phyloP scores from a whole-genome alignment of 2,888 invertebrate species.

The Copidosoma aretas region DNA sequence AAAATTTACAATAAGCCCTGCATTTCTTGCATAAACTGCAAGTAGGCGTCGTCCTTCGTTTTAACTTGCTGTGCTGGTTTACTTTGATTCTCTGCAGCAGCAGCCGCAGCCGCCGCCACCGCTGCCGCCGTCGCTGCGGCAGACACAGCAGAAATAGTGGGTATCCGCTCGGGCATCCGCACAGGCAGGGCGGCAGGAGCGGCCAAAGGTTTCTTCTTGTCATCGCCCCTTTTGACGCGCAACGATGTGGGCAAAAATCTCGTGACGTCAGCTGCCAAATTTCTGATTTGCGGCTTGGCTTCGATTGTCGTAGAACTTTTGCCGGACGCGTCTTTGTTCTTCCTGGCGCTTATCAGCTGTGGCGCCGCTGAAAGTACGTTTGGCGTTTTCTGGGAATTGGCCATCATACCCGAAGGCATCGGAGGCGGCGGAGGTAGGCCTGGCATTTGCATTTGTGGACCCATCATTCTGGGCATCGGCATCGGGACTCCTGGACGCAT shows the following conservation, averaged over 20 bases:
- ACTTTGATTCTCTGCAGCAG: constrained; percentile 34
- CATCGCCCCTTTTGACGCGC: constrained; percentile 87
- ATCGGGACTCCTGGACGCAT: constrained; percentile 72
- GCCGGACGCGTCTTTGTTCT: constrained; percentile 68
- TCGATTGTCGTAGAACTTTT: constrained; percentile 83
- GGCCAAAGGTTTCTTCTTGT: constrained; percentile 67
- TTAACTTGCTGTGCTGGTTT: constrained; percentile 61
- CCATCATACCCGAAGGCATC: constrained; percentile 49
- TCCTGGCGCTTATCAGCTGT: constrained; percentile 75
- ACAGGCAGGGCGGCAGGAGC: constrained; percentile 49
- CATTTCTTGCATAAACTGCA: constrained; percentile 99
- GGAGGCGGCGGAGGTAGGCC: constrained; percentile 52
- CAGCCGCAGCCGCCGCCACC: too few species aligned
- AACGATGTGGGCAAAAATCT: constrained; percentile 93
- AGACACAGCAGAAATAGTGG: constrained; percentile 51
- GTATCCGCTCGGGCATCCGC: constrained; percentile 64
- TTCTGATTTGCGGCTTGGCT: constrained; percentile 96
- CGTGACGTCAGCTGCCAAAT: constrained; percentile 92
- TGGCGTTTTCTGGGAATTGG: constrained; percentile 63
- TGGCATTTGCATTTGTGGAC: constrained; percentile 65
- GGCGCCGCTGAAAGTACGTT: constrained; percentile 84
- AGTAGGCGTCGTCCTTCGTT: constrained; percentile 97
- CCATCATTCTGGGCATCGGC: constrained; percentile 67
- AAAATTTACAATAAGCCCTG: constrained; percentile 75
- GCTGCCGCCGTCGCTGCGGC: too few species aligned